Conservation (phyloP, 2,113 vertebrate species). For the Ia io region DNA sequence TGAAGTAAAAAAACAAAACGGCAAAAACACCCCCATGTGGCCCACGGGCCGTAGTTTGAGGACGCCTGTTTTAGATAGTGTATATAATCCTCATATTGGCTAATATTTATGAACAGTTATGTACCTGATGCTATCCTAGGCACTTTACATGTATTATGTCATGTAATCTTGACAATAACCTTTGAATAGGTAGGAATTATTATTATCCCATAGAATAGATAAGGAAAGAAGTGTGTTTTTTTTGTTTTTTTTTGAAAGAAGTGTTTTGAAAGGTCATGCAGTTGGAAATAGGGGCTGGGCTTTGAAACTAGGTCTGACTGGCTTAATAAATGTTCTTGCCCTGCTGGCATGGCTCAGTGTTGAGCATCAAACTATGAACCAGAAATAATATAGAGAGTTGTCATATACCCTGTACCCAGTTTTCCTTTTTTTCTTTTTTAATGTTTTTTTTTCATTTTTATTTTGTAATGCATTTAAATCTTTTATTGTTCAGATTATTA, state of each 20-base stretch:
- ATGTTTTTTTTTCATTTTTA: no score
- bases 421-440: background rate
- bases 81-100: background rate
- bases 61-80: background rate
- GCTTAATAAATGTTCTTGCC: background rate
- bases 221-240: background rate
- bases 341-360: no score
- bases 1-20: no score
- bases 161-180: background rate
- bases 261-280: background rate
- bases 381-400: background rate
- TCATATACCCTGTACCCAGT: background rate
- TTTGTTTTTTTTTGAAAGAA: no score
- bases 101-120: background rate
- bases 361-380: no score
- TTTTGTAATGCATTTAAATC: no score
- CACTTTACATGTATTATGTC: background rate
- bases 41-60: no score
- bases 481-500: no score
- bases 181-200: background rate
- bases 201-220: background rate
- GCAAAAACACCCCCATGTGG: no score
- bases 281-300: background rate
- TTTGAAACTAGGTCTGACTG: background rate
- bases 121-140: background rate